Evolutionary conservation across 2,797 vertebrate species (phyloP).

Genomic region (Scolopax rusticola): DNA sequence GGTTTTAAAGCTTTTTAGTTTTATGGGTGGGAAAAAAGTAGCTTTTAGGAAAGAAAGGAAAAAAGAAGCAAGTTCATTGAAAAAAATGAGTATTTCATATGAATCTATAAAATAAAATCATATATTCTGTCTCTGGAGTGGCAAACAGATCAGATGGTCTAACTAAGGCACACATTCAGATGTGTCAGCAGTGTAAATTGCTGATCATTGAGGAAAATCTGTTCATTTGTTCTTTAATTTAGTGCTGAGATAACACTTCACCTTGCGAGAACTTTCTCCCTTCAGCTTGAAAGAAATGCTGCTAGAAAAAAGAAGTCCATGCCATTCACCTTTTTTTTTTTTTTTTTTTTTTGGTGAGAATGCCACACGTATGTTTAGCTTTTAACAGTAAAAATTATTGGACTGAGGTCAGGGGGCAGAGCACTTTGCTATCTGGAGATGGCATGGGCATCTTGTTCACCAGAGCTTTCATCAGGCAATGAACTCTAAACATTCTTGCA

Average conservation of each 20-base stretch:
- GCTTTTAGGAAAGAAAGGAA: background rate
- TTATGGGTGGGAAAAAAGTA: background rate
- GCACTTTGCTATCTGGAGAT: background rate
- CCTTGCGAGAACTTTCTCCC: background rate
- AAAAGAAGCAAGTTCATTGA: background rate
- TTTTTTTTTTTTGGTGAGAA: too few species aligned
- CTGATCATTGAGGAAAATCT: background rate
- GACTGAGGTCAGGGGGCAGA: accelerated
- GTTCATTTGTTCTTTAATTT: background rate
- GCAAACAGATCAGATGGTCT: background rate
- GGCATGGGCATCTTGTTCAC: background rate
- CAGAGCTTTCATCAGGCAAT: background rate
- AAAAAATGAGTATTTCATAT: background rate
- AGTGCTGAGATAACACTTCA: background rate
- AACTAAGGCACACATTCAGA: background rate
- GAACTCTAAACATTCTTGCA: background rate
- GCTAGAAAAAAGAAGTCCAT: background rate
- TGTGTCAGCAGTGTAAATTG: background rate
- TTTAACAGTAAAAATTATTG: background rate
- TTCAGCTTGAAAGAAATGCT: background rate
- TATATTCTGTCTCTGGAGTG: background rate
- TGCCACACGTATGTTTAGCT: background rate
- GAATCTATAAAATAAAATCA: background rate
- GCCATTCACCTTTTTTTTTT: background rate
- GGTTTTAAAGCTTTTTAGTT: background rate